phyloP scores from a whole-genome alignment of 2,797 vertebrate species.

The Echiichthys vipera region DNA sequence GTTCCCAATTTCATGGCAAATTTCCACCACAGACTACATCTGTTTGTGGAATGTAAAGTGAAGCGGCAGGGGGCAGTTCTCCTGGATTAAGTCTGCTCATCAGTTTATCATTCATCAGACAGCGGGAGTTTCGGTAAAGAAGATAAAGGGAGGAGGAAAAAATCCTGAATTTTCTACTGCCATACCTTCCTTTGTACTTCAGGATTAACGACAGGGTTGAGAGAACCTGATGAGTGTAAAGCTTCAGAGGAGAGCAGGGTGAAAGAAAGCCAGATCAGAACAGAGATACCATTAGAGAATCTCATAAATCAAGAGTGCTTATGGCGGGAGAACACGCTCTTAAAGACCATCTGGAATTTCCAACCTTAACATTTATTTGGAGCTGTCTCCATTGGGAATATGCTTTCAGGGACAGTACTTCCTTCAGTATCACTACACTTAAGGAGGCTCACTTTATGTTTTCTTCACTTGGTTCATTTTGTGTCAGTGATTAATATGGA shows the following conservation, averaged over 20 bases:
- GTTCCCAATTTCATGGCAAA: conserved; percentile 84
- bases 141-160: conserved; percentile 67
- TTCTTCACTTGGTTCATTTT: conserved; percentile 32
- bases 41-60: conserved; percentile 89
- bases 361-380: conserved; percentile 94
- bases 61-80: conserved; percentile 89
- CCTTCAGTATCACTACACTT: conserved; percentile 28
- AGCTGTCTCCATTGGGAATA: conserved; percentile 83
- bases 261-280: conserved; percentile 93
- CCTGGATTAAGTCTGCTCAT: conserved; percentile 91
- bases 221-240: conserved; percentile 95
- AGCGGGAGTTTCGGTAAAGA: conserved; percentile 79
- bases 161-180: conserved; percentile 91
- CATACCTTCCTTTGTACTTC: conserved; percentile 94
- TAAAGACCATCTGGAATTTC: conserved; percentile 98
- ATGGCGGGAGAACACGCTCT: conserved; percentile 88
- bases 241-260: conserved; percentile 92
- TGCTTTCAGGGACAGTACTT: conserved; percentile 67
- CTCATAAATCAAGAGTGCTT: conserved; percentile 97
- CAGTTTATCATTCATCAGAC: conserved; percentile 93
- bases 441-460: conserved; percentile 41
- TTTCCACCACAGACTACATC: conserved; percentile 84
- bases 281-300: conserved; percentile 96
- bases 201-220: conserved; percentile 94
- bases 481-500: conserved; percentile 40